These are phyloP conservation scores for Dusona sp. DNA, from an alignment of 2,888 invertebrate genomes.

Conservation along the genomic window DNA sequence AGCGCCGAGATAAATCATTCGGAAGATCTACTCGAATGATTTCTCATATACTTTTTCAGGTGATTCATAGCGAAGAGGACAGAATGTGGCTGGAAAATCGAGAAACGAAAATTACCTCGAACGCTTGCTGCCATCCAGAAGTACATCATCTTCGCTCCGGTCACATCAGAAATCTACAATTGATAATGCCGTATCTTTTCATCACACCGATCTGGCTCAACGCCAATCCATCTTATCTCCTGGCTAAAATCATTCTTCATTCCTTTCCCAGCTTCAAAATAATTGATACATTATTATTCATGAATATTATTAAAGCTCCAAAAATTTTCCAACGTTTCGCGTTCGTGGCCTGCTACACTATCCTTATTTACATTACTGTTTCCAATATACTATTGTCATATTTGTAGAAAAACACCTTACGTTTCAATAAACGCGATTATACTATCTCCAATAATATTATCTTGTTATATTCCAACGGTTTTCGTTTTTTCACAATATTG, in stretches of 20 bases:
- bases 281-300: constrained; percentile 71
- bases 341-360: background rate
- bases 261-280: constrained; percentile 73
- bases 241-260: constrained; percentile 69
- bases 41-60: constrained; percentile 65
- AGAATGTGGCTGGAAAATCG: constrained; percentile 76
- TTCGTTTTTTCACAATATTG: background rate
- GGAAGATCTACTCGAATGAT: background rate
- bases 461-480: background rate
- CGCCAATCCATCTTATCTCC: constrained; percentile 69
- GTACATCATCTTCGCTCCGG: constrained; percentile 76
- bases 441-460: no score
- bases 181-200: constrained; percentile 73
- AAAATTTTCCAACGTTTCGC: background rate
- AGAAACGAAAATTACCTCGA: constrained; percentile 72
- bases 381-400: background rate
- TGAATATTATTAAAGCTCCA: constrained; percentile 68
- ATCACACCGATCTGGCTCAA: constrained; percentile 76
- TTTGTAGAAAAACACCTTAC: background rate
- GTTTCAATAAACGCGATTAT: background rate
- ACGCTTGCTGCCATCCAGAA: constrained; percentile 78
- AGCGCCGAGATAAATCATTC: background rate
- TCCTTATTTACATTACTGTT: background rate
- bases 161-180: constrained; percentile 76
- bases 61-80: constrained; percentile 81